Conservation (phyloP, 2,113 vertebrate genomes). For the Trichomycterus rosablanca region DNA sequence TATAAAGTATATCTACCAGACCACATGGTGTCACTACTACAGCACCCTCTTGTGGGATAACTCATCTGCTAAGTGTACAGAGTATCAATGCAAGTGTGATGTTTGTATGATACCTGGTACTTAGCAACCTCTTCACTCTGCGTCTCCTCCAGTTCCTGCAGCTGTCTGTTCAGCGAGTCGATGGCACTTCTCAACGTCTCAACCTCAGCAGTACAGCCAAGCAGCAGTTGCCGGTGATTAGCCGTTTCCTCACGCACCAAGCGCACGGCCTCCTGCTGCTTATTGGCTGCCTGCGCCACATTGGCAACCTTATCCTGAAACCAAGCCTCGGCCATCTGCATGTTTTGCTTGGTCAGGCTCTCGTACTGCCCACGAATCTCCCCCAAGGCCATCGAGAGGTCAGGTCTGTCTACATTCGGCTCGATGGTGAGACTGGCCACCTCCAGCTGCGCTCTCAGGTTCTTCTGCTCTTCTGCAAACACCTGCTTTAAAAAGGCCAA, state of each 20-base stretch:
- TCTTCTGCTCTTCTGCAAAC: slow-evolving; percentile 64
- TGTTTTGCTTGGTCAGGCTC: slow-evolving; percentile 70
- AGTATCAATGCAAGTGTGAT: background rate
- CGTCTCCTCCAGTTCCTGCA: slow-evolving; percentile 73
- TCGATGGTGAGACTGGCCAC: slow-evolving; percentile 61
- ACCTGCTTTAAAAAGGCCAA: slow-evolving; percentile 73
- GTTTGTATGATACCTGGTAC: slow-evolving; percentile 65
- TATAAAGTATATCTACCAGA: too few species aligned
- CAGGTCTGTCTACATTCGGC: slow-evolving; percentile 60
- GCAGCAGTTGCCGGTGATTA: slow-evolving; percentile 75
- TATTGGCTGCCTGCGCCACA: slow-evolving; percentile 67
- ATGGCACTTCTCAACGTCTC: slow-evolving; percentile 74
- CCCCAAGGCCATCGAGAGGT: slow-evolving; percentile 68
- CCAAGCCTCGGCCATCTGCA: slow-evolving; percentile 74
- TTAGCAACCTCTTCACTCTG: slow-evolving; percentile 71
- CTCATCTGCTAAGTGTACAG: too few species aligned
- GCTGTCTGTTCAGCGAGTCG: slow-evolving; percentile 70
- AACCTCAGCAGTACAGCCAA: slow-evolving; percentile 72
- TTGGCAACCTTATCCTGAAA: slow-evolving; percentile 71
- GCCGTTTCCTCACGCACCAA: slow-evolving; percentile 77
- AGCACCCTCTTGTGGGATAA: too few species aligned
- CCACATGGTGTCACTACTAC: too few species aligned
- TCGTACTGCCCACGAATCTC: slow-evolving; percentile 76
- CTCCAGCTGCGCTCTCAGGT: slow-evolving; percentile 66
- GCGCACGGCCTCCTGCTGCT: slow-evolving; percentile 72